Percentiles rank a stretch among this genome's conserved stretches.
These are phyloP conservation scores for Ciconia stormi DNA, from an alignment of 2,113 vertebrate genomes.

Conservation along the genomic window DNA sequence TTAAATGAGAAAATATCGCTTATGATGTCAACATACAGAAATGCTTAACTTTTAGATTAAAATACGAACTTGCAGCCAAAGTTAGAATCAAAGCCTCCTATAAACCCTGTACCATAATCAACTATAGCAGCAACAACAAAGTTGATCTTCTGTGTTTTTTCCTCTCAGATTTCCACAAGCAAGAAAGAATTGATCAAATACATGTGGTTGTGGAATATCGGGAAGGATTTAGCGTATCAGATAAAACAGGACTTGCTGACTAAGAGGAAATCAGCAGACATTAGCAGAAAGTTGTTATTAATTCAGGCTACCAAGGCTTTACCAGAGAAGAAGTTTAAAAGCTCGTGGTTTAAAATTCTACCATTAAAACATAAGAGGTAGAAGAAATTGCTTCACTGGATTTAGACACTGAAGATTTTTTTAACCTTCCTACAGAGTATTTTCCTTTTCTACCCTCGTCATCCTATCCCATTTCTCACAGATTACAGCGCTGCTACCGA, in stretches of 20 bases:
- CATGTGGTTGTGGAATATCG: background rate
- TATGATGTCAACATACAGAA: background rate
- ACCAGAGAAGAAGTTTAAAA: conserved; percentile 46
- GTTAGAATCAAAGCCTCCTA: background rate
- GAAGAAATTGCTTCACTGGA: background rate
- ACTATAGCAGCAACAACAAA: background rate
- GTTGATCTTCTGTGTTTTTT: background rate
- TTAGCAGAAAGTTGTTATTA: conserved; percentile 3
- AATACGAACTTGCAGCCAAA: background rate
- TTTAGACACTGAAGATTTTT: background rate
- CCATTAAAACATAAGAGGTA: background rate
- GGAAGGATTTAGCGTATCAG: background rate
- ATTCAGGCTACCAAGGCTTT: conserved; percentile 9
- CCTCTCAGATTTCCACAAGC: background rate
- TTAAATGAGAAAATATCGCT: background rate
- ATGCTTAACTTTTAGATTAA: background rate
- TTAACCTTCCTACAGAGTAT: background rate
- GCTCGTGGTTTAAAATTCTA: background rate
- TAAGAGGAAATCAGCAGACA: background rate
- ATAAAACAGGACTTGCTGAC: conserved; percentile 16
- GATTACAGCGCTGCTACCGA: background rate
- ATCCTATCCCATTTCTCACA: background rate
- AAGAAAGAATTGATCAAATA: background rate
- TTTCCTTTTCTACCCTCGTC: background rate
- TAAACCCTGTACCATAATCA: background rate